Conservation (phyloP, 2,797 vertebrate species). For the Notamacropus eugenii region DNA sequence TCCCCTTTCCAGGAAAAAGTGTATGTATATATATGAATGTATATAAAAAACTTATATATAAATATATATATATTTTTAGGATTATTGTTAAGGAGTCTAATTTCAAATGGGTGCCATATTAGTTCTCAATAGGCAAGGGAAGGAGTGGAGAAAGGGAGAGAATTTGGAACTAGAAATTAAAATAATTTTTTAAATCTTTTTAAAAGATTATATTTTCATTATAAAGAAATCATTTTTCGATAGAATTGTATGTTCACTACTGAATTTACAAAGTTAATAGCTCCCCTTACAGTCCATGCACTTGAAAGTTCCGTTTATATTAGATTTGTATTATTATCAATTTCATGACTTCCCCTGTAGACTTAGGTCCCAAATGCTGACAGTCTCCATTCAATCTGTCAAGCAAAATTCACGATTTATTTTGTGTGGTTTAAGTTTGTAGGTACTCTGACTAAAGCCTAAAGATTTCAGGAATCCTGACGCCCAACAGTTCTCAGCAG, state of each 20-base stretch:
- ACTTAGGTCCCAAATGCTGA: background rate
- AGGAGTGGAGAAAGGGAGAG: background rate
- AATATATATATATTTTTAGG: background rate
- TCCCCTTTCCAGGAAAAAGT: background rate
- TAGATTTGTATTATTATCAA: background rate
- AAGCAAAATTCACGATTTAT: background rate
- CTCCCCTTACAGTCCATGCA: background rate
- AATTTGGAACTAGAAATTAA: background rate
- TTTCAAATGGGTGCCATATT: background rate
- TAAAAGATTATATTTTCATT: background rate
- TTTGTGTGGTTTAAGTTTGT: background rate
- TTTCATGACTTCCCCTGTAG: background rate
- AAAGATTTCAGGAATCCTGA: background rate
- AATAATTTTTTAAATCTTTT: background rate
- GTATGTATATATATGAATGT: background rate
- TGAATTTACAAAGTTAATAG: background rate
- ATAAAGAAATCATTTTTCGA: background rate
- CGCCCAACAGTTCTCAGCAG: background rate
- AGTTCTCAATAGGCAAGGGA: background rate
- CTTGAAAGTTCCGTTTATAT: background rate
- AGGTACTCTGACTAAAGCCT: background rate
- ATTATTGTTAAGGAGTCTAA: background rate
- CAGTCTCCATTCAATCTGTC: background rate
- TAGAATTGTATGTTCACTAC: background rate
- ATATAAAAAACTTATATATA: background rate